Conservation (phyloP, 1,140 invertebrate species). For the Aphis gossypii region DNA sequence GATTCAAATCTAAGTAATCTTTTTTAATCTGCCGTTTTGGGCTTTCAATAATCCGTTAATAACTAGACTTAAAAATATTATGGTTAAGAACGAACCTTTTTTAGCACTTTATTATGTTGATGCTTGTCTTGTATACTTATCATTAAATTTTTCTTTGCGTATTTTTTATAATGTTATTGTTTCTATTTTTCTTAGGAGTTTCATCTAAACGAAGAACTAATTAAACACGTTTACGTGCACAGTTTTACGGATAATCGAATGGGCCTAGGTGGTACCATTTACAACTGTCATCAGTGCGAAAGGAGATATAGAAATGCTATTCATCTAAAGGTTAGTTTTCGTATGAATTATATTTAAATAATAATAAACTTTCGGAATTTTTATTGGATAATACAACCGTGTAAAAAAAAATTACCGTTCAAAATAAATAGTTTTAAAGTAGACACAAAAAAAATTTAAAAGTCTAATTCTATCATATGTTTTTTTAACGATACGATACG, state of each 20-base stretch:
- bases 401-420: neutral
- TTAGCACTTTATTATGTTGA: neutral
- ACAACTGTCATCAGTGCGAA: constrained; percentile 35
- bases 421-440: neutral
- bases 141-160: neutral
- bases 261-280: neutral
- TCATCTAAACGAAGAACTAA: constrained; percentile 66
- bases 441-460: neutral
- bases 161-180: neutral
- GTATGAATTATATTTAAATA: neutral
- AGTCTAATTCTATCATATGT: neutral
- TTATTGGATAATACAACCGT: neutral
- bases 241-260: constrained; percentile 64
- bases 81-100: neutral
- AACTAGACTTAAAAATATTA: neutral
- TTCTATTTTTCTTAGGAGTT: constrained; percentile 63
- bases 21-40: neutral
- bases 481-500: neutral
- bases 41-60: neutral
- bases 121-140: neutral
- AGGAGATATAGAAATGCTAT: constrained; percentile 20
- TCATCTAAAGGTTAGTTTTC: constrained; percentile 38
- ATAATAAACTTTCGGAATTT: neutral
- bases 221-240: constrained; percentile 69
- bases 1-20: neutral